Percentiles rank a stretch among this genome's conserved stretches.
Evolutionary conservation across 2,113 vertebrate genomes (phyloP).

Genomic region (Chaetops frenatus): DNA sequence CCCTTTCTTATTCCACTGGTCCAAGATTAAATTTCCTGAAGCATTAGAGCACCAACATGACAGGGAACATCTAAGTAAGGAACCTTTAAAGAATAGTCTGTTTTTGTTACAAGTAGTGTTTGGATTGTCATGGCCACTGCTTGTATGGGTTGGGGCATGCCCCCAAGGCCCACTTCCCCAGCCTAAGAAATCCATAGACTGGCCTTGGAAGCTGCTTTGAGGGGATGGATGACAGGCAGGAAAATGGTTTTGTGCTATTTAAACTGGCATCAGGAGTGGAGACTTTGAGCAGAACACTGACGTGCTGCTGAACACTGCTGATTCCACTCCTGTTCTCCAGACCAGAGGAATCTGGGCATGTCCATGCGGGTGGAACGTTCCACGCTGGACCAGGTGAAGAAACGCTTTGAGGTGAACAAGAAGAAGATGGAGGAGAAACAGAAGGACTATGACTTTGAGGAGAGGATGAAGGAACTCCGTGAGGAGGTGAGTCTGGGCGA

Average conservation of each 20-base stretch:
- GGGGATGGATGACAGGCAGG: neutral
- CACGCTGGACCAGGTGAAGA: constrained; percentile 96
- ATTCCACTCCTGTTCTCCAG: constrained; percentile 49
- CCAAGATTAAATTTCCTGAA: neutral
- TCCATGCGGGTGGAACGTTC: constrained; percentile 98
- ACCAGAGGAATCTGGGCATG: constrained; percentile 98
- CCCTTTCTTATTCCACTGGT: neutral
- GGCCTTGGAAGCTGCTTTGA: neutral
- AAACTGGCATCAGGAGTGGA: neutral
- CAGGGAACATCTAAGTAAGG: neutral
- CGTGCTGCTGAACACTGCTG: neutral
- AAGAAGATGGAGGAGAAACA: constrained; percentile 98
- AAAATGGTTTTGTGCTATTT: neutral
- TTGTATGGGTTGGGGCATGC: neutral
- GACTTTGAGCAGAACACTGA: neutral
- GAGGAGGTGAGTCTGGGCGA: constrained; percentile 83
- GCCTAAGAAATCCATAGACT: neutral
- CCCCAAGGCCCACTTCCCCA: neutral
- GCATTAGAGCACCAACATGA: neutral
- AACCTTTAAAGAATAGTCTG: neutral
- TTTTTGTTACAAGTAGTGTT: neutral
- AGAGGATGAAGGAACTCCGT: constrained; percentile 94
- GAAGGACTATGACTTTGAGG: constrained; percentile 98
- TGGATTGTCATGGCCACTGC: neutral
- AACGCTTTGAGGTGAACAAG: constrained; percentile 94